These are phyloP conservation scores for Phortica okadai DNA, from an alignment of 2,888 invertebrate genomes.

Conservation along the genomic window DNA sequence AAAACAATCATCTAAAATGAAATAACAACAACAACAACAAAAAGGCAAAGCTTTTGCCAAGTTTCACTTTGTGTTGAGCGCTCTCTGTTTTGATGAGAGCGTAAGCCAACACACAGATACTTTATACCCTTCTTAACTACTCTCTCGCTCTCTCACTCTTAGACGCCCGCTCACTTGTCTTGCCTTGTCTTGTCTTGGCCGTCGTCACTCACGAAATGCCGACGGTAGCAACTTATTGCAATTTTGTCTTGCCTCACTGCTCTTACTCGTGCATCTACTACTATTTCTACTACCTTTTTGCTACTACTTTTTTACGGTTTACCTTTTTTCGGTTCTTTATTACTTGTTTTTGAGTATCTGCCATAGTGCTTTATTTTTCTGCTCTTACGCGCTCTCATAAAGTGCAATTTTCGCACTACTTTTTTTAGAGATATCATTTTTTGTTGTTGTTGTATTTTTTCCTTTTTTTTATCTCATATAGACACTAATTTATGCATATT, in stretches of 20 bases:
- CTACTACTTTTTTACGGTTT: background rate
- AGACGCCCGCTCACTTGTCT: slow-evolving; percentile 20
- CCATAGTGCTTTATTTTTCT: slow-evolving; percentile 26
- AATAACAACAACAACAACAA: too few relatives aligned
- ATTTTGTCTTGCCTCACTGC: slow-evolving; percentile 49
- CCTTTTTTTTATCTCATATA: background rate
- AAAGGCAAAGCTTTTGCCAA: too few relatives aligned
- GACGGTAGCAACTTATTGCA: slow-evolving; percentile 37
- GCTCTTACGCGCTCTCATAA: background rate
- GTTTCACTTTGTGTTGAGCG: too few relatives aligned
- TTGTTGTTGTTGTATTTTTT: background rate
- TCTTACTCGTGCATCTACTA: slow-evolving; percentile 17
- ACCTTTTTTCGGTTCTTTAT: slow-evolving; percentile 32
- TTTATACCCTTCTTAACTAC: slow-evolving; percentile 11
- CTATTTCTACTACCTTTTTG: slow-evolving; percentile 27
- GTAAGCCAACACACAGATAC: background rate
- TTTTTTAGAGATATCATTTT: background rate
- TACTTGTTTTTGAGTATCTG: slow-evolving; percentile 44
- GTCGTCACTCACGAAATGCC: slow-evolving; percentile 42
- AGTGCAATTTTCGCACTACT: slow-evolving; percentile 28
- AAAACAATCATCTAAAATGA: too few relatives aligned
- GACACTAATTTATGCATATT: background rate
- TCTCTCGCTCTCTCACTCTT: slow-evolving; percentile 26
- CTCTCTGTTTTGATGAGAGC: too few relatives aligned
- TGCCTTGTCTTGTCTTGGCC: too few relatives aligned